phyloP scores from a whole-genome alignment of 2,888 invertebrate genomes.

The Resseliella maxima region DNA sequence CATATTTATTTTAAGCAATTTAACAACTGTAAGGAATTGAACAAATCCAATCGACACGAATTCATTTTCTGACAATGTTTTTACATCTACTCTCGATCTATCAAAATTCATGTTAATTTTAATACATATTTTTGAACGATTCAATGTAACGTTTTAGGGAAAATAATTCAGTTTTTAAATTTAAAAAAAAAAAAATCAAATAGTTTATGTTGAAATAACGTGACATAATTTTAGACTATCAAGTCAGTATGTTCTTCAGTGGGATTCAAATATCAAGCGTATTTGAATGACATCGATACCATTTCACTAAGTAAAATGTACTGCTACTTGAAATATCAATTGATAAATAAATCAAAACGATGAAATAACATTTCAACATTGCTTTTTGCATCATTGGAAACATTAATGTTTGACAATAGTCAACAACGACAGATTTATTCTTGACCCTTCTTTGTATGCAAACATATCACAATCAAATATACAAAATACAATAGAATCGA shows the following conservation, averaged over 20 bases:
- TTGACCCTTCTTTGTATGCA: neutral
- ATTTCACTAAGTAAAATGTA: neutral
- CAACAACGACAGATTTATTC: neutral
- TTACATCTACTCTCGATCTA: no score
- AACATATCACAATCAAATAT: neutral
- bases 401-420: neutral
- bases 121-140: no score
- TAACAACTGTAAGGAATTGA: no score
- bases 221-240: neutral
- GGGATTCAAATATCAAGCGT: neutral
- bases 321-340: neutral
- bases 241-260: no score
- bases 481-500: neutral
- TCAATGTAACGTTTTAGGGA: no score
- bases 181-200: neutral
- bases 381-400: neutral
- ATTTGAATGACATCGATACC: neutral
- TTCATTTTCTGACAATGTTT: no score
- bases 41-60: no score
- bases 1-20: no score
- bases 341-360: slow-evolving; percentile 19
- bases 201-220: neutral
- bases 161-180: no score
- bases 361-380: neutral
- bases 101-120: no score